Conservation (phyloP, 2,888 invertebrate species). For the Drosophila macrospina region DNA sequence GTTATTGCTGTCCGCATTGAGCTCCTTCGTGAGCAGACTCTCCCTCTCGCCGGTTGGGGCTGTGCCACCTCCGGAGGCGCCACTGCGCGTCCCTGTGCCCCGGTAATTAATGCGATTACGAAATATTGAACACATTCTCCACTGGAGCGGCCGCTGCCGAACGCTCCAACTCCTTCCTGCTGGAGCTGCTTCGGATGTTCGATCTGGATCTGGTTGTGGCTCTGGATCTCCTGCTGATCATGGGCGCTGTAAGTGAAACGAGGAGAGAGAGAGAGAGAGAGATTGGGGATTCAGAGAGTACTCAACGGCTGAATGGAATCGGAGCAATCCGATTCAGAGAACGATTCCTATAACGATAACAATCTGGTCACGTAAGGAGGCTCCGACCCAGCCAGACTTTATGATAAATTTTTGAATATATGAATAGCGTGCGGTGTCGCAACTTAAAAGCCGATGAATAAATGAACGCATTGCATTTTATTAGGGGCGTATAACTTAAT, state of each 20-base stretch:
- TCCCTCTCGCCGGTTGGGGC: conserved; percentile 44
- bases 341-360: conserved; percentile 14
- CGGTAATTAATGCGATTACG: conserved; percentile 85
- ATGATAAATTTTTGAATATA: conserved; percentile 85
- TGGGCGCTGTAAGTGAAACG: conserved; percentile 45
- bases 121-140: conserved; percentile 84
- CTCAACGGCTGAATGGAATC: too few relatives aligned
- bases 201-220: background rate
- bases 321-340: conserved; percentile 29
- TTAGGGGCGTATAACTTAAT: conserved; percentile 80
- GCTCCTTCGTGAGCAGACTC: conserved; percentile 76
- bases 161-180: conserved; percentile 31
- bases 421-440: conserved; percentile 79
- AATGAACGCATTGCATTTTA: conserved; percentile 81
- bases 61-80: conserved; percentile 43
- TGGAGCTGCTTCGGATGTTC: background rate
- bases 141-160: conserved; percentile 26
- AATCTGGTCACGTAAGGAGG: conserved; percentile 70
- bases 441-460: conserved; percentile 77
- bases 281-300: conserved; percentile 27
- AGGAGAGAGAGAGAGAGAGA: too few relatives aligned
- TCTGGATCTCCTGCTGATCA: conserved; percentile 7
- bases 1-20: conserved; percentile 83
- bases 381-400: conserved; percentile 62
- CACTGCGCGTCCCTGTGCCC: conserved; percentile 77